phyloP scores from a whole-genome alignment of 2,113 vertebrate species.

The Plecotus auritus region DNA sequence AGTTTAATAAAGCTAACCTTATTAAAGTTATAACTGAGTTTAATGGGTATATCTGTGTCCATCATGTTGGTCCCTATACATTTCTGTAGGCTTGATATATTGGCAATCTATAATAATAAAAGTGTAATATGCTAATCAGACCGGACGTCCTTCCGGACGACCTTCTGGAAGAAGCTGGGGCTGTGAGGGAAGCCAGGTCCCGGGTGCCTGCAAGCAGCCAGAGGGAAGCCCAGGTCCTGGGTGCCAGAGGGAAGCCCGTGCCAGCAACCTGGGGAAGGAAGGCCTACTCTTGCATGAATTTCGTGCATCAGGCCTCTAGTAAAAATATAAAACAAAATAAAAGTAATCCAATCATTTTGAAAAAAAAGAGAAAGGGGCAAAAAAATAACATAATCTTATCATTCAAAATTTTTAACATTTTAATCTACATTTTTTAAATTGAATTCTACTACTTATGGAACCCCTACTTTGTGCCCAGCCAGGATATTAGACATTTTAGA shows the following conservation, averaged over 20 bases:
- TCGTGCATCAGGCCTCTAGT: not conserved
- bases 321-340: not conserved
- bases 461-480: not conserved
- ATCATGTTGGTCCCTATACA: not conserved
- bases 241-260: no score
- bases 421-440: not conserved
- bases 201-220: no score
- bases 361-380: not conserved
- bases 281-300: no score
- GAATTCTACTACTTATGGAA: not conserved
- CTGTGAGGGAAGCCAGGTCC: no score
- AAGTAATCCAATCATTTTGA: not conserved
- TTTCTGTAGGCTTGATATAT: not conserved
- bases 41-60: not conserved
- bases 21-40: not conserved
- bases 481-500: not conserved
- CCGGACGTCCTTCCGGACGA: no score
- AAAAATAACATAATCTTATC: not conserved
- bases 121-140: no score
- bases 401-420: constrained; percentile 7
- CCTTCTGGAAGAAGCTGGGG: no score
- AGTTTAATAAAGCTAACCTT: not conserved
- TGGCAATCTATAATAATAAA: not conserved
- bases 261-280: no score
- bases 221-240: no score